phyloP scores from a whole-genome alignment of 2,113 vertebrate genomes.

The Psilopsiagon aymara region DNA sequence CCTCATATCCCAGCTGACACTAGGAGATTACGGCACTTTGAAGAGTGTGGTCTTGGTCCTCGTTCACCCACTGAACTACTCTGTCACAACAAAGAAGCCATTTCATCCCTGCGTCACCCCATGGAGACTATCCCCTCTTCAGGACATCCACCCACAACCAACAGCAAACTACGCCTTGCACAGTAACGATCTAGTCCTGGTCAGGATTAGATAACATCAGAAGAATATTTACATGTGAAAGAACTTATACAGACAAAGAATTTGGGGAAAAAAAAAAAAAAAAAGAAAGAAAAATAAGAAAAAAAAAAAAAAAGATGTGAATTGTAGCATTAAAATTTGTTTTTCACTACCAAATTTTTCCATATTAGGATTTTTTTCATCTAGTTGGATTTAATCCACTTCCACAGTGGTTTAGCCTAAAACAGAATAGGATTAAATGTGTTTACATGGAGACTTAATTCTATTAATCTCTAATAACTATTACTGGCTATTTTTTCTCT shows the following conservation, averaged over 20 bases:
- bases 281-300: background rate
- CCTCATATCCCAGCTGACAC: background rate
- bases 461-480: background rate
- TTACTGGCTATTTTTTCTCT: background rate
- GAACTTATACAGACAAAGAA: background rate
- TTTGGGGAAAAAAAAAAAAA: background rate
- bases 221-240: background rate
- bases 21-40: background rate
- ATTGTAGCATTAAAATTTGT: background rate
- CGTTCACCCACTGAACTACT: background rate
- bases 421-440: background rate
- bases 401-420: constrained; percentile 1
- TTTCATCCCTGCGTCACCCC: background rate
- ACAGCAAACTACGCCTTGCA: background rate
- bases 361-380: constrained; percentile 26
- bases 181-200: background rate
- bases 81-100: background rate
- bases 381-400: background rate
- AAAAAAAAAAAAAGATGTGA: background rate
- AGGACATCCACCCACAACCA: background rate
- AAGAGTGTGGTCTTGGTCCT: background rate
- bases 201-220: background rate
- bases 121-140: background rate
- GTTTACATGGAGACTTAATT: constrained; percentile 15
- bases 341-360: background rate